A percentile compares a stretch with the other conserved stretches of the same genome.
Evolutionary conservation across 2,797 vertebrate genomes (phyloP).

Genomic region (Sebastes hubbsi): DNA sequence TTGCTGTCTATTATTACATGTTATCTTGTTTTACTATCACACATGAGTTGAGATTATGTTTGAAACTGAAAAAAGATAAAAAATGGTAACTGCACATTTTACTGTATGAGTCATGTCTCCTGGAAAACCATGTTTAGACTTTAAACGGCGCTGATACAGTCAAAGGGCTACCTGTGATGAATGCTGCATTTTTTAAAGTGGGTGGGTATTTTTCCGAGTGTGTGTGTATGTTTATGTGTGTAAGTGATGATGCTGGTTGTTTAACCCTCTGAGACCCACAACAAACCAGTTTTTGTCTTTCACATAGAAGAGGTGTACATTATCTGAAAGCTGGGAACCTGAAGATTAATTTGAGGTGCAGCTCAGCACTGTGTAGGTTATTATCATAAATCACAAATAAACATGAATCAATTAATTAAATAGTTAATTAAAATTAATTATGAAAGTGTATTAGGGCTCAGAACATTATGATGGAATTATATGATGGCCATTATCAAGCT

Average conservation of each 20-base stretch:
- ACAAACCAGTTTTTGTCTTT: too few relatives aligned
- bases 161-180: conserved; percentile 15
- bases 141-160: conserved; percentile 20
- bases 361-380: too few relatives aligned
- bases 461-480: too few relatives aligned
- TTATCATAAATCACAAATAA: too few relatives aligned
- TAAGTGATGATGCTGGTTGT: not conserved
- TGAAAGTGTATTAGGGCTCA: too few relatives aligned
- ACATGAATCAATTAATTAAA: too few relatives aligned
- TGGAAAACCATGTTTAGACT: conserved; percentile 27
- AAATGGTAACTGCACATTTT: conserved; percentile 11
- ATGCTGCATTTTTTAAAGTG: not conserved
- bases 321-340: too few relatives aligned
- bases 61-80: conserved; percentile 7
- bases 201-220: too few relatives aligned
- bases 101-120: conserved; percentile 8
- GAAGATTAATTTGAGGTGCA: too few relatives aligned
- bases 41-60: conserved; percentile 14
- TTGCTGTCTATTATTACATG: conserved; percentile 30
- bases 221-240: not conserved
- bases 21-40: conserved; percentile 21
- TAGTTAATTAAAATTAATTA: too few relatives aligned
- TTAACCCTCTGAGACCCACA: not conserved
- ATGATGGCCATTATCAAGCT: too few relatives aligned
- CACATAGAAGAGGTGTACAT: too few relatives aligned